Evolutionary conservation across 1,140 invertebrate genomes (phyloP), one percentile per base, ranked within the genome.

Genomic region (Globodera ellingtonae): DNA sequence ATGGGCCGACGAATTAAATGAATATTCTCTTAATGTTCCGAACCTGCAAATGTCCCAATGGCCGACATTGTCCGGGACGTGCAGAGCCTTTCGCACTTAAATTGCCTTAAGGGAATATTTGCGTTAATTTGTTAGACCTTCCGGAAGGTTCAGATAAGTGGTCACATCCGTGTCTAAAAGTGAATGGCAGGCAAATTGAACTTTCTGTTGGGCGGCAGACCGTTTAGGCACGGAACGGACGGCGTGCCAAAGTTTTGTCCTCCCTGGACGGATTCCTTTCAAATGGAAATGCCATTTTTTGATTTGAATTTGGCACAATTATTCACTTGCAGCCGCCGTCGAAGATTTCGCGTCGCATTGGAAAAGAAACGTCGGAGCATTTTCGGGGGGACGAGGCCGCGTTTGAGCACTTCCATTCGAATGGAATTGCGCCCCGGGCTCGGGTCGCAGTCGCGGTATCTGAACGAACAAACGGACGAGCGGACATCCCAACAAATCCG

Each of bases 21-120:
- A 13, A 62, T 10, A 8, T 75, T 50, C 13, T 44, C 0, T 62
- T n/a, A 15, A 18, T 18, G 18, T 44, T 24, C 44, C 78, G 69
- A 59, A 87, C 84, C 85, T 87, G 86, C 87, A 88, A 74, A 89
- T 89, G 62, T 87, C 86, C 87, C 87, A 89, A 35, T 72, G 78
- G 44, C 75, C 75, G 50, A 89, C 79, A 52, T 89, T 83, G 75
- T 83, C 81, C 21, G 87, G 88, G 75, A 89, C 86, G 75, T 89
- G 83, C 7, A 89, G 65, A 9, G 87, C 87, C 59, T 87, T 80
- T n/a, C 87, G 84, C 47, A 89, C 87, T 74, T 13, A 74, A 48
- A 35, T 18, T 15, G 50, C 18, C 18, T 50, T 35, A 35, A 35
- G 35, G 52, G 15, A 18, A 13, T 18, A 46, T 56, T 56, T 74